Evolutionary conservation across 1,140 invertebrate genomes (phyloP).

Genomic region (Drosophila baimaii): DNA sequence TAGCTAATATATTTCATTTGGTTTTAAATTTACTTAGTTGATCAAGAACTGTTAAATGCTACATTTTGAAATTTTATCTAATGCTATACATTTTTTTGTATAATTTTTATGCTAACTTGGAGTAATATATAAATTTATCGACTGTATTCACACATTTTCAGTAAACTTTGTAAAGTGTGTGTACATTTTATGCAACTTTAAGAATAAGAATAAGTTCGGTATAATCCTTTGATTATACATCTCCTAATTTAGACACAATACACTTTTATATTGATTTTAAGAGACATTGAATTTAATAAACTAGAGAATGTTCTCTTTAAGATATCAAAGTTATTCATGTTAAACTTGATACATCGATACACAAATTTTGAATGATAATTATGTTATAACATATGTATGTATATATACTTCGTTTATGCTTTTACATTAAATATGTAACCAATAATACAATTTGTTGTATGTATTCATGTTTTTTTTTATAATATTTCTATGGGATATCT

Average conservation of each 20-base stretch:
- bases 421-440: neutral
- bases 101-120: constrained; percentile 4
- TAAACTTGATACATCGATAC: constrained; percentile 3
- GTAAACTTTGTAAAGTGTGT: constrained; percentile 4
- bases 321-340: constrained; percentile 8
- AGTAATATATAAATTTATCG: constrained; percentile 7
- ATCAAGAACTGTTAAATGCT: constrained; percentile 7
- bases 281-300: neutral
- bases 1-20: neutral
- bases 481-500: constrained; percentile 1
- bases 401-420: neutral
- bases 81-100: constrained; percentile 6
- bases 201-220: neutral
- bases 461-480: neutral
- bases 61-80: constrained; percentile 13
- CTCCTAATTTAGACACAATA: neutral
- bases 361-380: constrained; percentile 1
- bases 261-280: neutral
- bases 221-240: constrained; percentile 8
- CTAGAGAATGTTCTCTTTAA: neutral
- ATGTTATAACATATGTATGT: neutral
- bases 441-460: neutral
- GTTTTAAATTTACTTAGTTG: constrained; percentile 3
- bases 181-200: constrained; percentile 3
- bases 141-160: constrained; percentile 1